phyloP scores from a whole-genome alignment of 2,113 vertebrate genomes.

The Ageneiosus marmoratus region DNA sequence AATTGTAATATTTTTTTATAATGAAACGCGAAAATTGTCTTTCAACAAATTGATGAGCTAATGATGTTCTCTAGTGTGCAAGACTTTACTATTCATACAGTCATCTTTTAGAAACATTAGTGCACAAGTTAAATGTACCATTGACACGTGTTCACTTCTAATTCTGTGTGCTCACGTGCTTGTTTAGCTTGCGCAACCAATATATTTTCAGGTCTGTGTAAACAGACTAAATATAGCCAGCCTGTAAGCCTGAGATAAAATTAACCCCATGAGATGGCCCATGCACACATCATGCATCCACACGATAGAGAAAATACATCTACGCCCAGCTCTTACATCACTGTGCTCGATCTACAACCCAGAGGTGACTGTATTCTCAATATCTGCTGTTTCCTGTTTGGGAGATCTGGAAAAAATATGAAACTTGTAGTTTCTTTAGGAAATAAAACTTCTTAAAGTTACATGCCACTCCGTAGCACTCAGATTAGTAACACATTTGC shows the following conservation, averaged over 20 bases:
- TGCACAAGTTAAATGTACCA: background rate
- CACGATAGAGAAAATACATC: constrained; percentile 27
- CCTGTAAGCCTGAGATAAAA: constrained; percentile 46
- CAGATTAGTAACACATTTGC: background rate
- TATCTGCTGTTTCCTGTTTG: background rate
- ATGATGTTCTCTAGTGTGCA: background rate
- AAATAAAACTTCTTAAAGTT: background rate
- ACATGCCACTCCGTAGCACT: background rate
- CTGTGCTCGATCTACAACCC: background rate
- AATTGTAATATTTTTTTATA: background rate
- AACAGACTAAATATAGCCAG: constrained; percentile 51
- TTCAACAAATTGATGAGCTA: constrained; percentile 7
- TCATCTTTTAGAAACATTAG: background rate
- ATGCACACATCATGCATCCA: background rate
- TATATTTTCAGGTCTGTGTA: constrained; percentile 29
- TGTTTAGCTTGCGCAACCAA: background rate
- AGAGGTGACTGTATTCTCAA: background rate
- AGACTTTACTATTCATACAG: background rate
- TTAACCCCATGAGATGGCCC: constrained; percentile 31
- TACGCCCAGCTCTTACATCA: background rate
- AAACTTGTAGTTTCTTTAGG: background rate
- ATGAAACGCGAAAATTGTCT: background rate
- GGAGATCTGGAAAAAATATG: background rate
- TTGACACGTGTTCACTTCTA: background rate
- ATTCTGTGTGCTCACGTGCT: background rate